These are phyloP conservation scores for Uria aalge DNA, from an alignment of 2,113 vertebrate species.

Conservation along the genomic window DNA sequence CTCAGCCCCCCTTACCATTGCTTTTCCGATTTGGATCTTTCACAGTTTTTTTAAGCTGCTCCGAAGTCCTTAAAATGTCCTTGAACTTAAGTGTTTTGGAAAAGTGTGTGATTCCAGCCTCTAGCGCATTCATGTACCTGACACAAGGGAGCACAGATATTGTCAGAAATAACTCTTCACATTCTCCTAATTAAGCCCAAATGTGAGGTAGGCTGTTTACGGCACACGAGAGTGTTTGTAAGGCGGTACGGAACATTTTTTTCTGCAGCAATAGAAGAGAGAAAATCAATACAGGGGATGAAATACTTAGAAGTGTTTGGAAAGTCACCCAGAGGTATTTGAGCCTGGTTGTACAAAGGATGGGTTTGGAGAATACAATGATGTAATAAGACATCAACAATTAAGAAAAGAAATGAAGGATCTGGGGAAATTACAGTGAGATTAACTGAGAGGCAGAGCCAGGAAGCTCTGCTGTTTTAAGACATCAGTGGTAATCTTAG, in stretches of 20 bases:
- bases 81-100: constrained; percentile 54
- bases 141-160: background rate
- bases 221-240: background rate
- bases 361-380: background rate
- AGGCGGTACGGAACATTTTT: background rate
- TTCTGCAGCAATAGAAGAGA: background rate
- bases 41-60: constrained; percentile 50
- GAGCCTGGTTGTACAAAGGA: background rate
- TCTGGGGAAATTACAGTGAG: background rate
- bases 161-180: background rate
- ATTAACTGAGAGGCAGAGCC: background rate
- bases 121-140: constrained; percentile 93
- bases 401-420: background rate
- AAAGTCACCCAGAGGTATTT: background rate
- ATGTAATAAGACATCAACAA: background rate
- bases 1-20: constrained; percentile 80
- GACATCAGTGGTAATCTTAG: background rate
- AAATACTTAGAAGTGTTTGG: background rate
- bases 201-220: background rate
- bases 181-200: background rate
- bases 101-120: constrained; percentile 82
- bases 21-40: constrained; percentile 70
- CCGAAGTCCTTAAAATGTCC: constrained; percentile 70
- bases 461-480: background rate
- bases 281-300: background rate